Evolutionary conservation across 2,113 vertebrate species (phyloP).

Genomic region (Buteo buteo): DNA sequence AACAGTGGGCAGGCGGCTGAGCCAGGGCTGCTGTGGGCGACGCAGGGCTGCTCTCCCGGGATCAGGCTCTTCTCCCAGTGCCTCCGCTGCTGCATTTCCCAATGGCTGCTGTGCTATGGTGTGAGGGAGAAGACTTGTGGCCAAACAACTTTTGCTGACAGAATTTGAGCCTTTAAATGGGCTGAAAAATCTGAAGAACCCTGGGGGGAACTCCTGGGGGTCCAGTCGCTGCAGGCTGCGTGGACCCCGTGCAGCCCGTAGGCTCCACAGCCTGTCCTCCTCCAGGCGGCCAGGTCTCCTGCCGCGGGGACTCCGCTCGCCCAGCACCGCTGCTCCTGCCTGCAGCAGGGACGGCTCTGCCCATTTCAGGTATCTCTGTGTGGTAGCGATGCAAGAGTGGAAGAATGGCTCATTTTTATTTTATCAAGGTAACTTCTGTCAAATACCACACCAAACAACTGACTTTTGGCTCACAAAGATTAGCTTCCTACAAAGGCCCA

Average conservation of each 20-base stretch:
- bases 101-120: neutral
- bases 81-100: neutral
- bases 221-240: neutral
- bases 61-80: neutral
- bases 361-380: neutral
- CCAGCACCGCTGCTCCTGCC: neutral
- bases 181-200: neutral
- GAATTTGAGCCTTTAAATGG: neutral
- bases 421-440: neutral
- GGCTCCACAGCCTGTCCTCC: neutral
- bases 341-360: neutral
- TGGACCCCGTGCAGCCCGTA: neutral
- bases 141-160: too few species aligned
- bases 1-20: rapidly evolving
- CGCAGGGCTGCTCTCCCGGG: too few species aligned
- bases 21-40: neutral
- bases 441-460: neutral
- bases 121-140: neutral
- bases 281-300: neutral
- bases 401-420: neutral
- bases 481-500: neutral
- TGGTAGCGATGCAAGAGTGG: neutral
- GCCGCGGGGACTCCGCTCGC: rapidly evolving
- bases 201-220: neutral
- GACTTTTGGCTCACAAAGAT: neutral